Evolutionary conservation across 2,888 invertebrate genomes (phyloP), one percentile per base, ranked within the genome.

Genomic region (Dicyrtomina minuta): DNA sequence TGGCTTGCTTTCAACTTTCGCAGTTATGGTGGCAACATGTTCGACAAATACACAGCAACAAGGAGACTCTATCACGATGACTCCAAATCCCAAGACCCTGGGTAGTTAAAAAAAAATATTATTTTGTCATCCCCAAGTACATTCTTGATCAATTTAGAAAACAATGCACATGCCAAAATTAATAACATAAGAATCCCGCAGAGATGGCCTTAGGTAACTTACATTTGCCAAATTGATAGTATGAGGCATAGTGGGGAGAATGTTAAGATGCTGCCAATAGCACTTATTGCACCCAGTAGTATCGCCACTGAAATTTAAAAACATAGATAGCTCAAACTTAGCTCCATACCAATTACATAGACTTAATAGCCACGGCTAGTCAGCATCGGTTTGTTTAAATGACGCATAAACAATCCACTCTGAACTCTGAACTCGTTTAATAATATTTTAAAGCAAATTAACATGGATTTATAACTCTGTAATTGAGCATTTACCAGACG

Each of bases 1-100:
- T 0, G 96, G 94, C 77, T 92, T 87, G 66, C 85, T 84, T 79
- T 96, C 95, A 66, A 92, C 88, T 84, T 88, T 89, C 67, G 49
- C 33, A 3, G 69, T 61, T 79, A 96, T 84, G 72, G 87, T 87
- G 83, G 93, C 92, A 68, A 97, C 94, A 84, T 92, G 92, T 81
- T 96, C 97, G 75, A 98, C 88, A 84, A 96, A 98, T 84, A 94
- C 87, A 84, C 96, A 98, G 84, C 96, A 97, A 82, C 93, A 97
- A 0, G 98, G 98, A 49, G 97, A 96, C 84, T 98, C 98, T 79
- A 96, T 87, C 55, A 91, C 88, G 78, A 96, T 86, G 72, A 93
- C 88, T 73, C 92, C 80, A 83, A 97, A 94, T 49, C 96, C 97
- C 73, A 91, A 89, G 73, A 94, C 80, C 80, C 87, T 87, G 80